phyloP scores from a whole-genome alignment of 2,888 invertebrate genomes.

The Drosophila fulvimacula region DNA sequence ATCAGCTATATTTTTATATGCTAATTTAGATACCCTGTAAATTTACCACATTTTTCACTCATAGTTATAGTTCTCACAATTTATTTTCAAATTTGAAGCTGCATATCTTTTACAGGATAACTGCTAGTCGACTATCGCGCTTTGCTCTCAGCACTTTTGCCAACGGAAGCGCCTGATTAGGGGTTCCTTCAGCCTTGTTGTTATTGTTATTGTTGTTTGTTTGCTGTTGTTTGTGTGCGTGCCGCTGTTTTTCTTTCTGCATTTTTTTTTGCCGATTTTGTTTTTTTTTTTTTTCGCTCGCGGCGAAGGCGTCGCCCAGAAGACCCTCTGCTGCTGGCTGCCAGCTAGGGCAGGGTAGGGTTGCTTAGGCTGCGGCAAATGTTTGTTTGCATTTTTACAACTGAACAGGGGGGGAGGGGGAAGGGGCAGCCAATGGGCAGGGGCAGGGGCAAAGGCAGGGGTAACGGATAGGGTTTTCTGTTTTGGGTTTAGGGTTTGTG shows the following conservation, averaged over 20 bases:
- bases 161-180: slow-evolving; percentile 69
- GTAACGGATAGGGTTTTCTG: slow-evolving; percentile 6
- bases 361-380: slow-evolving; percentile 59
- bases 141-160: not conserved
- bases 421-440: slow-evolving; percentile 4
- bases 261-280: not conserved
- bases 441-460: not conserved
- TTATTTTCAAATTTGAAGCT: not conserved
- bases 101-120: not conserved
- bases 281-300: slow-evolving; percentile 21
- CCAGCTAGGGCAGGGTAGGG: slow-evolving; percentile 9
- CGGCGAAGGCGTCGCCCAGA: slow-evolving; percentile 57
- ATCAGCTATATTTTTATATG: not conserved
- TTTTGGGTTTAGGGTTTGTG: slow-evolving; percentile 11
- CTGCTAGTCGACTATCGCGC: not conserved
- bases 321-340: slow-evolving; percentile 19
- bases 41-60: not conserved
- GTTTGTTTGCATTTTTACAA: slow-evolving; percentile 74
- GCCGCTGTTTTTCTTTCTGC: slow-evolving; percentile 14
- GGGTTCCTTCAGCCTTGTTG: slow-evolving; percentile 50
- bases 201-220: slow-evolving; percentile 11
- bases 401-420: slow-evolving; percentile 24
- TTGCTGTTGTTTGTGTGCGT: slow-evolving; percentile 31
- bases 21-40: slow-evolving; percentile 6
- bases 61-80: not conserved